Base-by-base conservation (phyloP, 1,140 invertebrate genomes). In the Meloidogyne floridensis region DNA sequence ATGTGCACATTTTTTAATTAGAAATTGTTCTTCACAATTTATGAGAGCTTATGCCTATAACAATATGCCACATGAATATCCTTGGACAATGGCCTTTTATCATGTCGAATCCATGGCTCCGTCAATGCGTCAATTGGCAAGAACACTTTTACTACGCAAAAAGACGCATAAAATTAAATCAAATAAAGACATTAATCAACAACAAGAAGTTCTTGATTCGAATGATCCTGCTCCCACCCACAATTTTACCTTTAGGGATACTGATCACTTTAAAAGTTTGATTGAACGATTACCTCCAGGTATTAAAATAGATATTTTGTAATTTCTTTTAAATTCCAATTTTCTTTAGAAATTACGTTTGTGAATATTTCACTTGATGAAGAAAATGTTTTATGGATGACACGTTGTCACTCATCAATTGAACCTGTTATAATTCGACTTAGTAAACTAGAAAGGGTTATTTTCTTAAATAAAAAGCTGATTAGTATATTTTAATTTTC, bases 371-470 rank as follows among this genome's bases (percentile, higher is more conserved):
- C 80, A 69, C n/a, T 82, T 8, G 78, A 32, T 18, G 81, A 82
- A 51, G 73, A 80, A 15, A 43, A 54, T 53, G 65, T 43, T 18
- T 70, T 82, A 20, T 75, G 72, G 80, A n/a, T 82, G 81, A 75
- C 72, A 18, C 56, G 81, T 5, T 82, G 81, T 81, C 75, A 82
- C 54, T 15, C 42, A 11, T 8, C 71, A n/a, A 81, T 82, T 54
- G 81, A 82, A 20, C 81, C 81, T 20, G 54, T 83, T 56, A 69
- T 82, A 10, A 13, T 83, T 15, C 42, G n/a, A 11, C 20, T 82
- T 74, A 32, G 10, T 79, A 69, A 56, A 20, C 2, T 77, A n/a
- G 51, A 65, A 59, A 71, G 79, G 75, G 80, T 81, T 11, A 69
- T 20, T 43, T 51, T 80, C 53, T 18, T 51, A 43, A 5, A 54